Evolutionary conservation across 2,113 vertebrate species (phyloP), one percentile per base, ranked within the genome.

Genomic region (Excalfactoria chinensis): DNA sequence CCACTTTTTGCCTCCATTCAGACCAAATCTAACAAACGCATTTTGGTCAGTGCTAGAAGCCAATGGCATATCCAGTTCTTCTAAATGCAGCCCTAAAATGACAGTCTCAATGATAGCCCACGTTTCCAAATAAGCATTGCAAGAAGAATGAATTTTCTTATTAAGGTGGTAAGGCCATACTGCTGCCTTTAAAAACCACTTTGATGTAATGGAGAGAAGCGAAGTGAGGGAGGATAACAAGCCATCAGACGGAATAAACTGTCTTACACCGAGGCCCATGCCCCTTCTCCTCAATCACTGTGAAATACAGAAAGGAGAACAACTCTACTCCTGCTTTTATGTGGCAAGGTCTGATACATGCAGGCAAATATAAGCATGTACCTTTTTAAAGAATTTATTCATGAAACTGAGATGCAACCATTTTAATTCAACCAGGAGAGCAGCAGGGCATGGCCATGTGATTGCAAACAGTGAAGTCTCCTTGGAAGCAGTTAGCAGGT

Each of bases 111-210:
- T 34, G 88, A 84, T 10, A 46, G 43, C 11, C 46, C 51, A 48
- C 56, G 46, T 70, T 68, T 20, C 51, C 81, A 49, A 66, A 87
- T 4, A 86, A 17, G 5, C 25, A 22, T 58, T 6, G 19, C 60
- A 63, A 40, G 35, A 11, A 58, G 25, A 86, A 84, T 9, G 21
- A 62, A n/a, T 76, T 90, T 77, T 86, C 63, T 73, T 59, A 44
- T 46, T 64, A 72, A 64, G 49, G 21, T 46, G 34, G 49, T 15
- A 46, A 55, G 59, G 26, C n/a, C 44, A 30, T 28, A 43, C 41
- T 66, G 62, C 77, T 56, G 76, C 74, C 90, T 93, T 84, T 90
- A 93, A 94, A 68, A 88, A 59, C 46, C 2, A 4, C 55, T 74
- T 51, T 11, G 40, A 92, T 44, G 85, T 30, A 82, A 69, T 85